A percentile compares a stretch with the other conserved stretches of the same genome.
phyloP scores from a whole-genome alignment of 64 coral and sea anemone genomes.

The Dendrophyllia cribrosa region DNA sequence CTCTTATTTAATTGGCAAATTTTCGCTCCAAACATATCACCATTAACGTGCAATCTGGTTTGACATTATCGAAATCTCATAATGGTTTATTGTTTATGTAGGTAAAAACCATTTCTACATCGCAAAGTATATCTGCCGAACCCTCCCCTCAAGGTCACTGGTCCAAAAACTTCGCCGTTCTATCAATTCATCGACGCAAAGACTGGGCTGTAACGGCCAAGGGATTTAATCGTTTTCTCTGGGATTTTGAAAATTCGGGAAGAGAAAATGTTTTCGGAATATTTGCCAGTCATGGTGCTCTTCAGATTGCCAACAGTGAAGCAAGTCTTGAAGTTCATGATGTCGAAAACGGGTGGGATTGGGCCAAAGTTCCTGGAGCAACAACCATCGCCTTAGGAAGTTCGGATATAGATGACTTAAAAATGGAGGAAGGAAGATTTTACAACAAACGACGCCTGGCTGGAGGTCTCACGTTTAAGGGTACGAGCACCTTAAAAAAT shows the following conservation, averaged over 20 bases:
- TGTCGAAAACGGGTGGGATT: constrained; percentile 82
- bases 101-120: background rate
- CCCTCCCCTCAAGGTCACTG: constrained; percentile 67
- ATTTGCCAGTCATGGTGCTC: constrained; percentile 61
- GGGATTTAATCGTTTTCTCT: constrained; percentile 73
- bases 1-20: too few species aligned
- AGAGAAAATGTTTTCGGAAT: constrained; percentile 73
- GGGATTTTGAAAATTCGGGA: constrained; percentile 33
- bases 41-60: too few species aligned
- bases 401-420: constrained; percentile 27
- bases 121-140: background rate
- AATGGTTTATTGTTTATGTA: background rate
- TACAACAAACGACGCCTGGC: constrained; percentile 21
- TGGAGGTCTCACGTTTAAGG: constrained; percentile 43
- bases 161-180: constrained; percentile 72
- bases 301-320: constrained; percentile 79
- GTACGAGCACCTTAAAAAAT: constrained; percentile 19
- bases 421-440: constrained; percentile 34
- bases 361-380: constrained; percentile 73
- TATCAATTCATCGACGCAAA: constrained; percentile 73
- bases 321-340: constrained; percentile 20
- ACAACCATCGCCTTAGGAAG: constrained; percentile 55
- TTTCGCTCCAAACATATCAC: too few species aligned
- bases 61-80: too few species aligned
- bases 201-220: constrained; percentile 81